Conservation (phyloP, 2,113 vertebrate genomes). For the Tinamus guttatus region DNA sequence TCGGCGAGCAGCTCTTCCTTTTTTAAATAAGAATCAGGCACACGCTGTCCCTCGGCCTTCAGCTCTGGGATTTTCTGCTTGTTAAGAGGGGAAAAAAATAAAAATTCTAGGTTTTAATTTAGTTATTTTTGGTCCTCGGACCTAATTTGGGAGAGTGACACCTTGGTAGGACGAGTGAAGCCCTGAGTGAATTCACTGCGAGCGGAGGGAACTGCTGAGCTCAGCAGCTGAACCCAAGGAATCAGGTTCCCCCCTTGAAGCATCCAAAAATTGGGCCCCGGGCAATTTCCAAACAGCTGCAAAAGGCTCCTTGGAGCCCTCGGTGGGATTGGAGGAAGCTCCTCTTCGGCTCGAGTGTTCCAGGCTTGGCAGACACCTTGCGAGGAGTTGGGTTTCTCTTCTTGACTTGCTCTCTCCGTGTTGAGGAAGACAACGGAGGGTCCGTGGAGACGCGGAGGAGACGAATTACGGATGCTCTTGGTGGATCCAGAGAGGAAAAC, state of each 20-base stretch:
- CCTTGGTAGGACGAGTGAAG: constrained; percentile 42
- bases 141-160: constrained; percentile 61
- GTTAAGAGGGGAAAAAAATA: neutral
- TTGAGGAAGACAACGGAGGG: neutral
- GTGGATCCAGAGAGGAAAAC: no score
- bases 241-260: neutral
- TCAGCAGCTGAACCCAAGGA: neutral
- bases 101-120: constrained; percentile 59
- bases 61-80: constrained; percentile 54
- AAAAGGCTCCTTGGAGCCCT: neutral
- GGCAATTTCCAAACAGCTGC: neutral
- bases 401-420: neutral
- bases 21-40: constrained; percentile 17
- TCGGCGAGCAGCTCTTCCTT: neutral
- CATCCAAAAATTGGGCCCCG: neutral
- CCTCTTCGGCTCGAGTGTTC: fast-evolving
- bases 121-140: constrained; percentile 46
- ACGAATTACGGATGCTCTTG: no score
- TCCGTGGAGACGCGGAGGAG: no score
- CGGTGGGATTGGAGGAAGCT: neutral
- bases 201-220: neutral
- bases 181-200: neutral
- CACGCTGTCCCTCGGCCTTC: constrained; percentile 15
- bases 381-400: neutral
- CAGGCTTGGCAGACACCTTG: neutral